Evolutionary conservation across 2,888 invertebrate genomes (phyloP).

Genomic region (Eucera pruinosa): DNA sequence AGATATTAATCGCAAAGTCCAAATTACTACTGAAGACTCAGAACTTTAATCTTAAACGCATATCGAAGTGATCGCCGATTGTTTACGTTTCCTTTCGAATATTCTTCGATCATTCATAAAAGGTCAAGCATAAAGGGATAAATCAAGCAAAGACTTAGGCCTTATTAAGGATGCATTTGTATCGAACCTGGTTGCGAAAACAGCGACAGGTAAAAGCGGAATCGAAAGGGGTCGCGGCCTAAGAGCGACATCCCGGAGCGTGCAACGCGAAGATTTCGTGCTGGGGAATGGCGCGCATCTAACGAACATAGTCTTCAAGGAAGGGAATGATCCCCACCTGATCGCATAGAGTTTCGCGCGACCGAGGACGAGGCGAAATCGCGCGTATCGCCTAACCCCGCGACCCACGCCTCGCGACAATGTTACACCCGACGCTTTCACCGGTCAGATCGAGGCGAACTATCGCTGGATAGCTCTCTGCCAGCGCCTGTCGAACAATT

Average conservation of each 20-base stretch:
- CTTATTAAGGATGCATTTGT: neutral
- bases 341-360: constrained; percentile 46
- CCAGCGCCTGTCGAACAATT: neutral
- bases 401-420: constrained; percentile 71
- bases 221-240: constrained; percentile 39
- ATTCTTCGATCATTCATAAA: too few relatives aligned
- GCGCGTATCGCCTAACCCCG: constrained; percentile 66
- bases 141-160: neutral
- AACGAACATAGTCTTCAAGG: constrained; percentile 30
- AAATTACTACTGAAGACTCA: too few relatives aligned
- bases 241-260: constrained; percentile 27
- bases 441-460: constrained; percentile 60
- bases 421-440: constrained; percentile 73
- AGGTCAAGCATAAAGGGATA: too few relatives aligned
- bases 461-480: constrained; percentile 16
- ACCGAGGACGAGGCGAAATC: constrained; percentile 60
- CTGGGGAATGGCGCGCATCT: constrained; percentile 48
- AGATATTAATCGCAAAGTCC: too few relatives aligned
- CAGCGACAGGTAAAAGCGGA: constrained; percentile 29
- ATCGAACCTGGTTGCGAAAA: neutral
- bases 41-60: too few relatives aligned
- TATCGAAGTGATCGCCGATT: too few relatives aligned
- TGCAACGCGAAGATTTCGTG: constrained; percentile 18
- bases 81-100: too few relatives aligned
- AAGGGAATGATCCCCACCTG: constrained; percentile 38